phyloP scores from a whole-genome alignment of 2,888 invertebrate genomes.

The Thera britannica region DNA sequence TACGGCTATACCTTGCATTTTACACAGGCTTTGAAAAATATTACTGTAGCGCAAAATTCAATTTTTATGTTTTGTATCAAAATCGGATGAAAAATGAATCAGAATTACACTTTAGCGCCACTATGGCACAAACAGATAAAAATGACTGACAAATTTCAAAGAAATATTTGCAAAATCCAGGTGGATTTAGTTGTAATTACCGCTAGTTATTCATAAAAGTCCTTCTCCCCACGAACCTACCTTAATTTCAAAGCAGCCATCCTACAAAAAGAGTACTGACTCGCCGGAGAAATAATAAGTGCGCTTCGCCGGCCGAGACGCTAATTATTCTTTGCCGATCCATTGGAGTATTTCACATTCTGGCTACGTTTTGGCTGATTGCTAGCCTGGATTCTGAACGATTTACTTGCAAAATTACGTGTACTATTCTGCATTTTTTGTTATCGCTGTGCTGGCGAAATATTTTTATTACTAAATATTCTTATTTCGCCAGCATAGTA shows the following conservation, averaged over 20 bases:
- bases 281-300: slow-evolving; percentile 48
- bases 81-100: no score
- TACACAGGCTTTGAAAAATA: not conserved
- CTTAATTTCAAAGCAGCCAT: slow-evolving; percentile 45
- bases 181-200: no score
- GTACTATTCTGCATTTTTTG: not conserved
- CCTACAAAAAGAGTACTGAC: slow-evolving; percentile 47
- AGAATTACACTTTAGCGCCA: no score
- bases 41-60: no score
- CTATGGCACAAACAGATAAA: no score
- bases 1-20: not conserved
- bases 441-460: no score
- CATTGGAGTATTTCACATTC: slow-evolving; percentile 19
- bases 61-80: no score
- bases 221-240: slow-evolving; percentile 35
- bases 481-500: no score
- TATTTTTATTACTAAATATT: no score
- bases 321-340: slow-evolving; percentile 39
- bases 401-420: slow-evolving; percentile 3
- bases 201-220: not conserved
- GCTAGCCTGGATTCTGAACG: slow-evolving; percentile 10
- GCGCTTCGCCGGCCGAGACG: slow-evolving; percentile 36
- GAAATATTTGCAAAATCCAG: no score
- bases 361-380: slow-evolving; percentile 5
- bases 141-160: no score